Evolutionary conservation across 2,888 invertebrate genomes (phyloP).

Genomic region (Heliconius cydno): DNA sequence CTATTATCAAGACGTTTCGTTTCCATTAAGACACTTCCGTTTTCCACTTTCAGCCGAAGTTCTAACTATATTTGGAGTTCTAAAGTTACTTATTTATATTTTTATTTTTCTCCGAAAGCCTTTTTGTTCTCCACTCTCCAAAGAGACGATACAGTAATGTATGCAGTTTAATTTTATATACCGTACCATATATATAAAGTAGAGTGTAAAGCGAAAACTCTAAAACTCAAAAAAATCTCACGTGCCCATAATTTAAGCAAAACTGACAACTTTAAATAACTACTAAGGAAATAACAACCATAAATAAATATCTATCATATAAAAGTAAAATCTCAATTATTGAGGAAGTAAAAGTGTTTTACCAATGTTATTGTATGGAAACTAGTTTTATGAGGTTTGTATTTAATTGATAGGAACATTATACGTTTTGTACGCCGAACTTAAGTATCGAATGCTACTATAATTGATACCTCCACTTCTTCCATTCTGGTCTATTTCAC

Average conservation of each 20-base stretch:
- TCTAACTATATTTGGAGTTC: too few species aligned
- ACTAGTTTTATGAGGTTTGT: conserved; percentile 50
- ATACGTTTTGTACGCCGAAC: conserved; percentile 50
- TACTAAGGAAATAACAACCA: conserved; percentile 10
- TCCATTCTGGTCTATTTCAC: too few species aligned
- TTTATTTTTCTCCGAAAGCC: too few species aligned
- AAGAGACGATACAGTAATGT: too few species aligned
- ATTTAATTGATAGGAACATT: conserved; percentile 48
- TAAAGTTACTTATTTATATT: too few species aligned
- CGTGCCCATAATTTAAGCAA: background rate
- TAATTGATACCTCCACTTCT: conserved; percentile 53
- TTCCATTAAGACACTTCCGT: too few species aligned
- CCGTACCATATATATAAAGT: too few species aligned
- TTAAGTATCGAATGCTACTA: conserved; percentile 51
- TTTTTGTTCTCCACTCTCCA: too few species aligned
- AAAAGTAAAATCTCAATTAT: conserved; percentile 21
- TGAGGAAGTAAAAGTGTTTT: conserved; percentile 43
- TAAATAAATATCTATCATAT: background rate
- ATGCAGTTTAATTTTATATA: too few species aligned
- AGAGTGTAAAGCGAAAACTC: too few species aligned
- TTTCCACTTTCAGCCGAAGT: too few species aligned
- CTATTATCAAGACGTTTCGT: too few species aligned
- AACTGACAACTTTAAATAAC: conserved; percentile 10
- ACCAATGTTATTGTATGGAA: conserved; percentile 32
- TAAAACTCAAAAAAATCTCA: background rate